These are phyloP conservation scores for Cebus imitator DNA, from an alignment of 2,113 vertebrate species.

Conservation along the genomic window DNA sequence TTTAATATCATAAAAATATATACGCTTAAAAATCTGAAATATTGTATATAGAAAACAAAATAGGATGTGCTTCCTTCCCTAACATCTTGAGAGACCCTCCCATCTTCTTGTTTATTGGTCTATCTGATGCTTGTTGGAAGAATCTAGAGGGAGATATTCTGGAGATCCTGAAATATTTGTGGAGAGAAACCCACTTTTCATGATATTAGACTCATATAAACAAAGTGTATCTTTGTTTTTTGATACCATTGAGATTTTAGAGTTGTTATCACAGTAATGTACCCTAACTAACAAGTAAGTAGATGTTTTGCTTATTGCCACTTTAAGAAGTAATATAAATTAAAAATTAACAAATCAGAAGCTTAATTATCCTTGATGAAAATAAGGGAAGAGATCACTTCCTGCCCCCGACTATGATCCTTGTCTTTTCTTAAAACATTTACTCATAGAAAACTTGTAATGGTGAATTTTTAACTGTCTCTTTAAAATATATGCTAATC, in stretches of 20 bases:
- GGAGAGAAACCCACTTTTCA: not conserved
- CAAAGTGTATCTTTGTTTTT: not conserved
- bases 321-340: not conserved
- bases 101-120: not conserved
- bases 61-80: not conserved
- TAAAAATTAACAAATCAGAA: not conserved
- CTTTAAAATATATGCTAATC: not conserved
- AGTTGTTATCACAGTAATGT: not conserved
- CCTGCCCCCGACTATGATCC: rapidly evolving
- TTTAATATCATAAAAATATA: not conserved
- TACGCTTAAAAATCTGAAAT: not conserved
- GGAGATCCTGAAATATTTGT: not conserved
- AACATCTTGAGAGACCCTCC: not conserved
- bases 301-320: not conserved
- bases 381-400: not conserved
- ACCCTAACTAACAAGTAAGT: not conserved
- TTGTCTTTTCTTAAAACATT: not conserved
- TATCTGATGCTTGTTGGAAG: not conserved
- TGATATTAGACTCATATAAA: not conserved
- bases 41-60: not conserved
- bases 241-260: not conserved
- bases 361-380: not conserved
- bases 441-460: not conserved
- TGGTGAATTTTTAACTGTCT: not conserved
- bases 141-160: not conserved